Conservation (phyloP, 2,113 vertebrate species). For the Regulus satrapa region DNA sequence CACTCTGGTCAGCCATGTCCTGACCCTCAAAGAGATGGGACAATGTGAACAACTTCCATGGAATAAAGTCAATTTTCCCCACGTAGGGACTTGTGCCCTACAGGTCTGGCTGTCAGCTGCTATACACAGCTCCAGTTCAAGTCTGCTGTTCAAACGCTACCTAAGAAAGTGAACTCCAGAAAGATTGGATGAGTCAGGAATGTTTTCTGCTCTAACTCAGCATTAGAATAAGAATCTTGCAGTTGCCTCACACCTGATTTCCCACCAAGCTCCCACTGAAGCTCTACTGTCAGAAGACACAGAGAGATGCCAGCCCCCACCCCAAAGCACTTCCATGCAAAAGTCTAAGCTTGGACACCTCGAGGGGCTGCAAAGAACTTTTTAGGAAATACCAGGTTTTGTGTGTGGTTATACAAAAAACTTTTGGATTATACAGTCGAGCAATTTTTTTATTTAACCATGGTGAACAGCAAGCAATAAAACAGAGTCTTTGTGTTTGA, state of each 20-base stretch:
- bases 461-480: neutral
- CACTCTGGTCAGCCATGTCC: neutral
- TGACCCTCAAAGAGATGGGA: neutral
- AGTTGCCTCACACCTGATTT: neutral
- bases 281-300: neutral
- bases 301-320: neutral
- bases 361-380: fast-evolving
- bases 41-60: fast-evolving
- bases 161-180: neutral
- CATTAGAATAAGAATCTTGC: fast-evolving
- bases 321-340: neutral
- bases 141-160: neutral
- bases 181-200: fast-evolving
- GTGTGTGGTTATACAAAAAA: neutral
- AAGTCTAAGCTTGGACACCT: neutral
- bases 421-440: neutral
- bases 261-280: neutral
- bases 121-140: neutral
- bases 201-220: neutral
- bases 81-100: neutral
- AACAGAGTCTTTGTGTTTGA: neutral
- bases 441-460: neutral
- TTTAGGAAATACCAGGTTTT: neutral
- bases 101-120: neutral
- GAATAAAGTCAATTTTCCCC: neutral